A percentile compares a stretch with the other conserved stretches of the same genome.
Conservation (phyloP, 2,888 invertebrate genomes). For the Coenonympha glycerion region DNA sequence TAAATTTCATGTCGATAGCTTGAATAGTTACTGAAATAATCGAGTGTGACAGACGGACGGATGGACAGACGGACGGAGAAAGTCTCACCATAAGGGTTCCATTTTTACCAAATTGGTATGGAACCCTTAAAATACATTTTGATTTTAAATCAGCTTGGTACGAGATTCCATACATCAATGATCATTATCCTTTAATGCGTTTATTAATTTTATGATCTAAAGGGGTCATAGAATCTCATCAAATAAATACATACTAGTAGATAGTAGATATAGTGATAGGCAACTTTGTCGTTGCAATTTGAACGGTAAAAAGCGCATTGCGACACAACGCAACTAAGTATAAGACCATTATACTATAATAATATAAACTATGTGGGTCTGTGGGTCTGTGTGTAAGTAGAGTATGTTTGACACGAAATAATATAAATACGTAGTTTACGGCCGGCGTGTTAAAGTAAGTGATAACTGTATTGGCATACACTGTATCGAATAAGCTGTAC, state of each 20-base stretch:
- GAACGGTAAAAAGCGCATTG: constrained; percentile 27
- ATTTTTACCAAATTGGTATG: too few species aligned
- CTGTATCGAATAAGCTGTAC: too few species aligned
- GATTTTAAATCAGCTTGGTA: too few species aligned
- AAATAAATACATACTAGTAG: too few species aligned
- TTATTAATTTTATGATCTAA: background rate
- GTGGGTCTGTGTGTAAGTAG: constrained; percentile 3
- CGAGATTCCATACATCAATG: too few species aligned
- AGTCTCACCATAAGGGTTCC: too few species aligned
- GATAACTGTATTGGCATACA: background rate
- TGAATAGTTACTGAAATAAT: too few species aligned
- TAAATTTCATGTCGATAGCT: too few species aligned
- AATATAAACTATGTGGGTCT: constrained; percentile 4
- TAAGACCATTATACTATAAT: background rate
- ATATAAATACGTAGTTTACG: background rate
- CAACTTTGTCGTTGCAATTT: constrained; percentile 24
- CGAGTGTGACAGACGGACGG: too few species aligned
- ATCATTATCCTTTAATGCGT: too few species aligned
- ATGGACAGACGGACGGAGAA: too few species aligned
- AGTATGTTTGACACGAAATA: constrained; percentile 4
- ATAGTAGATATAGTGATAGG: constrained; percentile 15
- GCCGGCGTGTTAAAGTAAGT: background rate
- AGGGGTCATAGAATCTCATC: background rate
- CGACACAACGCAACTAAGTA: constrained; percentile 16
- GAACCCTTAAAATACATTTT: too few species aligned